Base-by-base conservation (phyloP, 2,113 vertebrate species). In the Zosterops lateralis region DNA sequence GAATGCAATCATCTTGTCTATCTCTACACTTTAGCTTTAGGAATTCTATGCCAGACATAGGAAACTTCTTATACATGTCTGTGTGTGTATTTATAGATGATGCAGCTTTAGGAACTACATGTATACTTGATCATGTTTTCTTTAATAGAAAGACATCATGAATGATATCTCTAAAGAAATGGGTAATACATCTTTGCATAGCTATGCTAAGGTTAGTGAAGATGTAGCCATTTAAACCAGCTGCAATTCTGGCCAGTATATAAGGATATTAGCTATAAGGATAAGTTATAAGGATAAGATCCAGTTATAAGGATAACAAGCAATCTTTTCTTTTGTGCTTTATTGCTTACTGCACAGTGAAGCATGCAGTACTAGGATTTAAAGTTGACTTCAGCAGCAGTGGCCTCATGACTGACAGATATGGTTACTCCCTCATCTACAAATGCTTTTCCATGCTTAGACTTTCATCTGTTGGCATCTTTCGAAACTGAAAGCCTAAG, bases 361-460 rank as follows among this genome's bases (percentile, higher is more conserved):
- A 71, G 31, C 53, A 87, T 57, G 32, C 56, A 94, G 62, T 64
- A 31, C 36, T 83, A 70, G 57, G 36, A 76, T 96, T 95, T 95
- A 65, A 84, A 86, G 71, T 93, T 93, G 74, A 87, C 51, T 92
- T 21, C 29, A 84, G 71, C 64, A 94, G 57, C 64, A 84, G 61
- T 74, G 71, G 64, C 66, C 66, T 91, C 70, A 6, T 94, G 92
- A 91, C 84, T 92, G 82, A 95, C 72, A 96, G 74, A 76, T 83
- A 44, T 25, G 25, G 66, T 92, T 94, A 64, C 83, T 81, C 28
- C 32, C 34, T 90, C 34, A 82, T 42, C 38, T 73, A 74, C 29
- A 84, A 83, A 65, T 91, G 50, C 65, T 95, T 45, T 85, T 74
- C 34, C 10, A 6, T 91, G 73, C 44, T 84, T 67, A 91, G 42